Evolutionary conservation across 1,140 invertebrate genomes (phyloP), one percentile per base, ranked within the genome.

Genomic region (Chironomus striatipennis): DNA sequence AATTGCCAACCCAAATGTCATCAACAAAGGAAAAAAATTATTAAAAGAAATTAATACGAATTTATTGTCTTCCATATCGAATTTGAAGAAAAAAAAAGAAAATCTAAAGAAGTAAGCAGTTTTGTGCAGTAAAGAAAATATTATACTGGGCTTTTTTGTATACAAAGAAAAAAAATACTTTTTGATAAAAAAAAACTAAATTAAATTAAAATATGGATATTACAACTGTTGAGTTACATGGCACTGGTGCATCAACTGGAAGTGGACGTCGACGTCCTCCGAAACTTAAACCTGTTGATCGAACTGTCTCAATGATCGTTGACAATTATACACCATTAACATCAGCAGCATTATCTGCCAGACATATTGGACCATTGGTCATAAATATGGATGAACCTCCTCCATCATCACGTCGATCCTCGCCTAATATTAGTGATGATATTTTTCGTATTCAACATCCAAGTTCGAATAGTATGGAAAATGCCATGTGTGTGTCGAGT

Each of bases 221-320:
- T 6, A 70, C 65, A 70, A 70, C 65, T 70, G 65, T 70, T 20
- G 65, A 70, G 20, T 70, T 70, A 17, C 65, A 70, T 70, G 18
- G 65, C 1, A 4, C 47, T 4, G 47, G 47, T 57, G 10, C 65
- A n/a, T 70, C 65, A 18, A 20, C 65, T 18, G 65, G 65, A 6
- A 18, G 65, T 20, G 17, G 65, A 20, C 65, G 80, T 21, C 65
- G 65, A 70, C 65, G 81, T 42, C 81, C 81, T 74, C 81, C 81
- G 76, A 82, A 81, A 80, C 78, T 82, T 76, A 82, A 80, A 78
- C 77, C 80, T 76, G 80, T 81, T 73, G 80, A 81, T 72, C 79
- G 81, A 42, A 82, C 81, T 9, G 76, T 82, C 10, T 82, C 81
- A 20, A 81, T 82, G 79, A 80, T 81, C 75, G 81, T 82, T 73